Evolutionary conservation across 23 tunicate species (phyloP), one percentile per base, ranked within the genome.

Genomic region (Oikopleura albicans): DNA sequence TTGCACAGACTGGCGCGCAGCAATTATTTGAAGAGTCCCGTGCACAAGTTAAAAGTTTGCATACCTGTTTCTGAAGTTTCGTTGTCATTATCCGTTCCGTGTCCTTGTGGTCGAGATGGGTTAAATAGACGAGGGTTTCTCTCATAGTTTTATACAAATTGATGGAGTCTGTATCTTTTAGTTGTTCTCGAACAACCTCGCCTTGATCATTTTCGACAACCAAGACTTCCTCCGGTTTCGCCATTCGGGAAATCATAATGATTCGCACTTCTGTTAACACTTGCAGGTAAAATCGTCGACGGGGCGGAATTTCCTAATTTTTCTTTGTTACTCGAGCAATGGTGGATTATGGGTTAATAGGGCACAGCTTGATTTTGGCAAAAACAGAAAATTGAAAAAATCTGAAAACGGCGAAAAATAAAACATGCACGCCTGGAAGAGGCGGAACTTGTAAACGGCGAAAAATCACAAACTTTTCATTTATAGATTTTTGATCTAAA

Each of bases 201-300:
- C 99, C 99, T 79, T 95, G 96, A 83, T 95, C 99, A 75, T 95
- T 95, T 83, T 95, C 99, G 57, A 95, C 99, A 29, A 95, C 96
- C 38, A 95, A 71, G 75, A 95, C 99, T 85, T 95, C 99, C 83
- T 95, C 99, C 27, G 99, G 99, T 85, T 90, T 94, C 27, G 99
- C 99, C 99, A 94, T 94, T 76, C 99, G 83, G 66, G 96, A 90
- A 41, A 94, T 94, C 99, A 94, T 94, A 0, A 94, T 94, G 33
- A 90, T 75, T 0, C 99, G 88, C 66, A 92, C 97, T 92, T 92
- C 40, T 40, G 57, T 79, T 33, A 75, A 75, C 63, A 84, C 83
- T 66, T 16, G 40, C 36, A 71, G 79, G 79, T 71, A 71, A 29
- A 71, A 71, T 71, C 33, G 79, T 2, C 79, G 79, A 2, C 79